These are phyloP conservation scores for Choloepus didactylus DNA, from an alignment of 2,797 vertebrate genomes.

Conservation along the genomic window DNA sequence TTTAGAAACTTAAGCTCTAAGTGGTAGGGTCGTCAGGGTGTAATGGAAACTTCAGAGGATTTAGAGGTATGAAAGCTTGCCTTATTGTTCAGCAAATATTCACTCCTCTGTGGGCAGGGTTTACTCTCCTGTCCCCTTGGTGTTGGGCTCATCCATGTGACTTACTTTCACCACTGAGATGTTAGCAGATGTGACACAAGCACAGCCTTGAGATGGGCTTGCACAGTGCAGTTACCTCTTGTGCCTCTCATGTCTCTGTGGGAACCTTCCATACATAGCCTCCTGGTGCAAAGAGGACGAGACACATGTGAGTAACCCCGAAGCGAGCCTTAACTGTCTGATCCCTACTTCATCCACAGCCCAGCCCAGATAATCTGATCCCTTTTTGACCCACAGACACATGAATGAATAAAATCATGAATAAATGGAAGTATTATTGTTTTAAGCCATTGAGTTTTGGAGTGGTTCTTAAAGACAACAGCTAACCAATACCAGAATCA, in stretches of 20 bases:
- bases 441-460: too few relatives aligned
- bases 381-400: not conserved
- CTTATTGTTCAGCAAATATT: not conserved
- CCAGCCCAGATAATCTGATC: not conserved
- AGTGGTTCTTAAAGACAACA: not conserved
- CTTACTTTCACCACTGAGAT: not conserved
- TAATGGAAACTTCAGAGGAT: not conserved
- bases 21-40: not conserved
- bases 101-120: not conserved
- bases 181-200: not conserved
- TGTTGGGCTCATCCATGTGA: not conserved
- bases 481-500: not conserved
- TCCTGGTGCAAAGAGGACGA: not conserved
- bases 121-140: not conserved
- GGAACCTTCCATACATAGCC: not conserved
- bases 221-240: not conserved
- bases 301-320: not conserved
- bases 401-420: not conserved
- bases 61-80: not conserved
- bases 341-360: not conserved
- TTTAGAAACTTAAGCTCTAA: not conserved
- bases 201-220: not conserved
- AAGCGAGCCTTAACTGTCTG: not conserved
- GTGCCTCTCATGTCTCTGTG: not conserved
- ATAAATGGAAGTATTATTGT: not conserved